These are phyloP conservation scores for Xiphophorus couchianus DNA, from an alignment of 2,113 vertebrate genomes.

Conservation along the genomic window DNA sequence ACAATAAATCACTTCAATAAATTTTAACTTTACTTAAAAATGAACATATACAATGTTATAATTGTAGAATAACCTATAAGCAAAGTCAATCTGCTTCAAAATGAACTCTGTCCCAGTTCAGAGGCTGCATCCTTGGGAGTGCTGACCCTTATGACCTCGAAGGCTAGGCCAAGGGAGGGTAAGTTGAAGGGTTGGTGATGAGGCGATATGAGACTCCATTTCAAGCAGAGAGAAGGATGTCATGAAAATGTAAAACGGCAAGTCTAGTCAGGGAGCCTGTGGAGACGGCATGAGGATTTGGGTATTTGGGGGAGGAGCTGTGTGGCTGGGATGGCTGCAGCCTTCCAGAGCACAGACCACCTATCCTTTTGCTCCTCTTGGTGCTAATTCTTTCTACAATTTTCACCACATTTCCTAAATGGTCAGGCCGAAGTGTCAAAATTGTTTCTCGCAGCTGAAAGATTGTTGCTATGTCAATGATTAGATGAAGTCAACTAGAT, in stretches of 20 bases:
- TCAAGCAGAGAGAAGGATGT: neutral
- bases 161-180: neutral
- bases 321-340: too few species aligned
- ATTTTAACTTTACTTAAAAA: neutral
- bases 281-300: too few species aligned
- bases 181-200: neutral
- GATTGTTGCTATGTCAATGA: neutral
- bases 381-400: too few species aligned
- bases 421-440: too few species aligned
- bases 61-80: too few species aligned
- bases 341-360: too few species aligned
- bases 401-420: too few species aligned
- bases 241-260: neutral
- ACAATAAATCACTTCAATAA: neutral
- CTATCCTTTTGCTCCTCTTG: too few species aligned
- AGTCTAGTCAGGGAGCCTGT: too few species aligned
- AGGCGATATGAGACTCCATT: neutral
- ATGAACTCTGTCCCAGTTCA: neutral
- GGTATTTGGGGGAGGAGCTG: too few species aligned
- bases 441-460: neutral
- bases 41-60: too few species aligned
- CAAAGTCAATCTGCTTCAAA: too few species aligned
- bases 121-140: neutral
- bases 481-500: neutral
- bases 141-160: neutral